phyloP scores from a whole-genome alignment of 2,888 invertebrate species.

The Globia sparganii region DNA sequence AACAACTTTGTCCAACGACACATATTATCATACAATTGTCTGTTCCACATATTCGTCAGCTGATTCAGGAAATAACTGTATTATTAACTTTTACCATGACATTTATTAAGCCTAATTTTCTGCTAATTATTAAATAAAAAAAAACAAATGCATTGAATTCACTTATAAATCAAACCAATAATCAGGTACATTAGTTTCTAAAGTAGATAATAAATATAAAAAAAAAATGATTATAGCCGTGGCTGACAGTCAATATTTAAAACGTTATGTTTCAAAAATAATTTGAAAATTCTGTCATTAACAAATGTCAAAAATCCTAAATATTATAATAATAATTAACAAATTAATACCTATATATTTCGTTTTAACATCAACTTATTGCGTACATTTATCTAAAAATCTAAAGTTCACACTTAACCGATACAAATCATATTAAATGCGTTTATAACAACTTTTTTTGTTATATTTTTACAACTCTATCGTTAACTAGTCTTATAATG shows the following conservation, averaged over 20 bases:
- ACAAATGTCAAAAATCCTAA: conserved; percentile 16
- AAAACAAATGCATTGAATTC: conserved; percentile 49
- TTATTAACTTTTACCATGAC: conserved; percentile 42
- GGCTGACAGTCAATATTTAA: conserved; percentile 47
- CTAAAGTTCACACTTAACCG: conserved; percentile 47
- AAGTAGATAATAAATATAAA: conserved; percentile 46
- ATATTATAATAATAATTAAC: conserved; percentile 43
- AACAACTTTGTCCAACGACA: conserved; percentile 24
- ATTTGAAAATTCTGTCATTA: conserved; percentile 25
- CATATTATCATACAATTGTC: conserved; percentile 4
- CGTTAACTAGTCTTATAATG: conserved; percentile 63
- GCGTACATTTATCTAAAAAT: conserved; percentile 55
- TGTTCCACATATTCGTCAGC: not conserved
- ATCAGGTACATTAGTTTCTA: conserved; percentile 65
- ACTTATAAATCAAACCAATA: conserved; percentile 60
- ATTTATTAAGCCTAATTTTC: conserved; percentile 53
- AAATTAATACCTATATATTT: conserved; percentile 52
- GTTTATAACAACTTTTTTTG: conserved; percentile 55
- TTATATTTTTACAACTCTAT: conserved; percentile 61
- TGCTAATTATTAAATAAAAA: conserved; percentile 38
- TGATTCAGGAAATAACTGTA: conserved; percentile 39
- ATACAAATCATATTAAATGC: conserved; percentile 60
- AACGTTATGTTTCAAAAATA: conserved; percentile 51
- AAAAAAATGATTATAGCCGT: conserved; percentile 62
- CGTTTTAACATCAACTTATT: conserved; percentile 59